These are phyloP conservation scores for Phalacrocorax carbo DNA, from an alignment of 2,113 vertebrate genomes.

Conservation along the genomic window DNA sequence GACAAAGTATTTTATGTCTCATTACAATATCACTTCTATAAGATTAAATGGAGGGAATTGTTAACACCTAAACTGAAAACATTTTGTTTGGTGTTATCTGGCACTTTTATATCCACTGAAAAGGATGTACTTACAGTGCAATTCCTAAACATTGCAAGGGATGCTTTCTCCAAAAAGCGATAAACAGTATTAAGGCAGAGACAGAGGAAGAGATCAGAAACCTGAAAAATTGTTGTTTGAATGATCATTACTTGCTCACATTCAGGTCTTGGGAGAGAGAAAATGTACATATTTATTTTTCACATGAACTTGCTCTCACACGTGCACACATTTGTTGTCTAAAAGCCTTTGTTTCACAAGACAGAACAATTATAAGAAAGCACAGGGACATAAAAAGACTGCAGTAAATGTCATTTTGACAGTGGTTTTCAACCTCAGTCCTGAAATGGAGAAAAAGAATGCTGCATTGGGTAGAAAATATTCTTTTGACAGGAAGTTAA, in stretches of 20 bases:
- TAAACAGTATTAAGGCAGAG: background rate
- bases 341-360: background rate
- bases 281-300: background rate
- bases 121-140: background rate
- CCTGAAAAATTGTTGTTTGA: background rate
- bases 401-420: background rate
- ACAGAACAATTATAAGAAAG: background rate
- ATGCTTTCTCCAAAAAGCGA: background rate
- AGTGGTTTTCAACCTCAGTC: background rate
- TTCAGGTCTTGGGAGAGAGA: background rate
- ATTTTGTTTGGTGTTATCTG: background rate
- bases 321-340: background rate
- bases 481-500: background rate
- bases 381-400: background rate
- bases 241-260: background rate
- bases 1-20: background rate
- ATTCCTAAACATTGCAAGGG: background rate
- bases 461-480: background rate
- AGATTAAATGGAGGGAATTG: background rate
- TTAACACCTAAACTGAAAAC: background rate
- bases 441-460: background rate
- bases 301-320: background rate
- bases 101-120: background rate
- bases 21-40: background rate
- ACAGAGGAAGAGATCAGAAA: background rate